Base-by-base conservation (phyloP, 2,113 vertebrate genomes). In the Salvelinus alpinus region DNA sequence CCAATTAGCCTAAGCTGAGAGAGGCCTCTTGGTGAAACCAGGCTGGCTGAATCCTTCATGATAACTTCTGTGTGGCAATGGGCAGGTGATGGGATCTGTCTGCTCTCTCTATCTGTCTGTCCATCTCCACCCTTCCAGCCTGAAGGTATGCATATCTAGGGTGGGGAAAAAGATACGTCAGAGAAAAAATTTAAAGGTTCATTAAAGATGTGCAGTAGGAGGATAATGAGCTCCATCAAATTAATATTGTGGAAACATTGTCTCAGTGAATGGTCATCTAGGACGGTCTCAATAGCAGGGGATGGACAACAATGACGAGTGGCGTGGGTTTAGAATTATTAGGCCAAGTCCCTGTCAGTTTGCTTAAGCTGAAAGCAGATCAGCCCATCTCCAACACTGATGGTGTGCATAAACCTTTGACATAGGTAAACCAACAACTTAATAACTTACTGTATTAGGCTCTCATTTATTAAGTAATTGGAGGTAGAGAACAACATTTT, bases 71-170 rank as follows among this genome's bases (percentile, higher is more conserved):
- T 54, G 48, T 54, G 14, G 14, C 48, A 54, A 54, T 14, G 48
- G 48, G 13, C 48, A 14, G 48, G 12, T 51, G 48, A 51, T 51
- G 48, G 12, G 14, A 54, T 54, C 14, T 54, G 48, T 54, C 48
- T 54, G 14, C 4, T 22, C 5, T 24, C 60, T 24, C 38, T 20
- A 31, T 38, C 73, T 25, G 16, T 31, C 18, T 54, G 7, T 74
- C 16, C 20, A 29, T 22, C 59, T 62, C 13, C 88, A 94, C 93
- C 93, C 92, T 64, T 93, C 92, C 8, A 44, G 38, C 38, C 38
- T 44, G 38, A 44, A 44, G 8, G 38, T 44, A 44, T 2, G 38
- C 8, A 44, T 2, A 44, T 44, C 8, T 9, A 62, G 0, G 59
- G 59, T 62, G 59, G 18, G n/a, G n/a, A 22, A 3, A 6, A 54